These are phyloP conservation scores for Eudemis profundana DNA, from an alignment of 2,888 invertebrate genomes.

Conservation along the genomic window DNA sequence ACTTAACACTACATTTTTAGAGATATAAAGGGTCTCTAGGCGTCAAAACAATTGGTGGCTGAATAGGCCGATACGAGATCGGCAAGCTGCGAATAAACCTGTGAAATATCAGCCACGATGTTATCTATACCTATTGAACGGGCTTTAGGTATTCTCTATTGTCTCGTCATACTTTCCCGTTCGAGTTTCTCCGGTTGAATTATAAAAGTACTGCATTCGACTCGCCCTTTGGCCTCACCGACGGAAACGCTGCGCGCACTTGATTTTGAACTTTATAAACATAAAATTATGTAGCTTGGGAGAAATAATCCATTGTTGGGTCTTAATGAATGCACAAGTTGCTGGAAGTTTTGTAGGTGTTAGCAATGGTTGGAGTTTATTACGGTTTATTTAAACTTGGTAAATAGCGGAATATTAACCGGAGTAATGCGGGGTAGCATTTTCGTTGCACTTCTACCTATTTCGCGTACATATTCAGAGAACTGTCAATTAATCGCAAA, in stretches of 20 bases:
- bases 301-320: slow-evolving; percentile 18
- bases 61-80: no score
- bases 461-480: no score
- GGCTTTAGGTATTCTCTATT: slow-evolving; percentile 14
- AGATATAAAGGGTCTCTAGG: no score
- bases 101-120: background rate
- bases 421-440: no score
- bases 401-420: background rate
- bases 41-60: no score
- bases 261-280: slow-evolving; percentile 11
- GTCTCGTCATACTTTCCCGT: slow-evolving; percentile 33
- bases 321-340: slow-evolving; percentile 12
- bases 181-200: slow-evolving; percentile 37
- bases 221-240: slow-evolving; percentile 39
- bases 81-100: no score
- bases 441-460: no score
- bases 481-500: no score
- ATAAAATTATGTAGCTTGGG: background rate
- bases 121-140: background rate
- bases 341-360: slow-evolving; percentile 5
- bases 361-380: slow-evolving; percentile 11
- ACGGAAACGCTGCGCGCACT: slow-evolving; percentile 16
- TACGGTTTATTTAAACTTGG: background rate
- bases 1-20: no score
- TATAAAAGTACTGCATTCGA: slow-evolving; percentile 40